These are phyloP conservation scores for Cotesia glomerata DNA, from an alignment of 1,140 invertebrate genomes.

Conservation along the genomic window DNA sequence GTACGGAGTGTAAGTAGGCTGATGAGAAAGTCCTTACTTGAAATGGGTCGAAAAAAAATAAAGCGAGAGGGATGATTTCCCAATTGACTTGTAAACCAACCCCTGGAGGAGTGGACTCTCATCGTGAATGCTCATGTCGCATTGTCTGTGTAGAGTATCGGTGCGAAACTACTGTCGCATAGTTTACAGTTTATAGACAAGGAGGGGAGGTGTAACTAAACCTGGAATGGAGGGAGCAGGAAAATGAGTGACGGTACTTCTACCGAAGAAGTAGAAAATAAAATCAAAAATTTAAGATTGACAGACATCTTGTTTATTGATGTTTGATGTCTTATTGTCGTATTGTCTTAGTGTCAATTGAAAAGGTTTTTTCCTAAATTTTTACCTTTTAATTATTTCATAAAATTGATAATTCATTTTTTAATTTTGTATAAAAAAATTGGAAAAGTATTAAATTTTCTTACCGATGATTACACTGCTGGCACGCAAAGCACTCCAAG, in stretches of 20 bases:
- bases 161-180: too few relatives aligned
- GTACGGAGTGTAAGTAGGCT: not conserved
- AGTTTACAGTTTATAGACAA: too few relatives aligned
- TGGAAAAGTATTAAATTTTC: slow-evolving; percentile 44
- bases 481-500: slow-evolving; percentile 97
- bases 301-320: not conserved
- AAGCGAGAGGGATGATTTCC: slow-evolving; percentile 61
- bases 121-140: slow-evolving; percentile 31
- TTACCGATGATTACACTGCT: slow-evolving; percentile 97
- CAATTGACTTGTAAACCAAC: slow-evolving; percentile 64
- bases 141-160: slow-evolving; percentile 7
- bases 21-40: slow-evolving; percentile 1
- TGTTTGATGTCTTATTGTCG: not conserved
- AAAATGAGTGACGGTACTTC: not conserved
- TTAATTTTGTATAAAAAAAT: not conserved
- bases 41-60: not conserved
- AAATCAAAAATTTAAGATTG: not conserved
- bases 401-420: too few relatives aligned
- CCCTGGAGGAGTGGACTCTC: slow-evolving; percentile 46
- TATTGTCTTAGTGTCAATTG: not conserved
- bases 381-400: not conserved
- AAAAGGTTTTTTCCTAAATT: not conserved
- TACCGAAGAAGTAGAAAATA: not conserved
- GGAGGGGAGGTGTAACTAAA: too few relatives aligned
- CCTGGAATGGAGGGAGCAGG: too few relatives aligned